Percentiles rank a stretch among this genome's conserved stretches.
These are phyloP conservation scores for Scaptodrosophila lebanonensis DNA, from an alignment of 1,140 invertebrate species.

Conservation along the genomic window DNA sequence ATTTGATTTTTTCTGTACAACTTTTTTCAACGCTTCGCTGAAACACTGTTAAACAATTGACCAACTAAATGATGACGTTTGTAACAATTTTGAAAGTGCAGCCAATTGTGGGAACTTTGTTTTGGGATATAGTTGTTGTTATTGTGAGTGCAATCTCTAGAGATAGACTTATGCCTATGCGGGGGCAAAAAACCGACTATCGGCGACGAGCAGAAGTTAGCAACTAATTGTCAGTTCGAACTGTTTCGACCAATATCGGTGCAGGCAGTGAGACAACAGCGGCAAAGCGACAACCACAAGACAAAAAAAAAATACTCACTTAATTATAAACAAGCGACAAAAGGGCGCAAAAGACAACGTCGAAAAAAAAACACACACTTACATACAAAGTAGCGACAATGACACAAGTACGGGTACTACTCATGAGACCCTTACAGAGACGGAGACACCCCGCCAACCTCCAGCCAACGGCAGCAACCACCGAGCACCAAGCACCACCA, in stretches of 20 bases:
- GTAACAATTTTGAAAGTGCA: no score
- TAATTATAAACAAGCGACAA: slow-evolving; percentile 75
- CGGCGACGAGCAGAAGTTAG: slow-evolving; percentile 74
- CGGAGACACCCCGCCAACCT: slow-evolving; percentile 15
- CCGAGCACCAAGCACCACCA: slow-evolving; percentile 25
- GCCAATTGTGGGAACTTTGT: not conserved
- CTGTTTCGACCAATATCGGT: slow-evolving; percentile 62
- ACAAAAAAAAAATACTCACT: slow-evolving; percentile 62
- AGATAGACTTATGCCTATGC: slow-evolving; percentile 12
- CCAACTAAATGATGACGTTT: no score
- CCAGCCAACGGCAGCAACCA: slow-evolving; percentile 1
- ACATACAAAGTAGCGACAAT: slow-evolving; percentile 10
- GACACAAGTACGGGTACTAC: slow-evolving; percentile 34
- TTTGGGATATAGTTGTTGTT: not conserved
- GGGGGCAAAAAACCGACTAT: slow-evolving; percentile 60
- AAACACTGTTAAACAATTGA: no score
- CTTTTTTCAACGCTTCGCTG: no score
- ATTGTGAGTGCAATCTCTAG: not conserved
- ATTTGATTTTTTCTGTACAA: not conserved
- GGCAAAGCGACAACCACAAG: slow-evolving; percentile 70
- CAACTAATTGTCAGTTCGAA: slow-evolving; percentile 73
- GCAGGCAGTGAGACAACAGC: slow-evolving; percentile 31
- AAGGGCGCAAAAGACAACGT: slow-evolving; percentile 71
- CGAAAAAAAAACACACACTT: slow-evolving; percentile 32
- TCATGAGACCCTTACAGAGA: slow-evolving; percentile 41